Base-by-base conservation (phyloP, 2,888 invertebrate genomes). In the Sphinx pinastri region DNA sequence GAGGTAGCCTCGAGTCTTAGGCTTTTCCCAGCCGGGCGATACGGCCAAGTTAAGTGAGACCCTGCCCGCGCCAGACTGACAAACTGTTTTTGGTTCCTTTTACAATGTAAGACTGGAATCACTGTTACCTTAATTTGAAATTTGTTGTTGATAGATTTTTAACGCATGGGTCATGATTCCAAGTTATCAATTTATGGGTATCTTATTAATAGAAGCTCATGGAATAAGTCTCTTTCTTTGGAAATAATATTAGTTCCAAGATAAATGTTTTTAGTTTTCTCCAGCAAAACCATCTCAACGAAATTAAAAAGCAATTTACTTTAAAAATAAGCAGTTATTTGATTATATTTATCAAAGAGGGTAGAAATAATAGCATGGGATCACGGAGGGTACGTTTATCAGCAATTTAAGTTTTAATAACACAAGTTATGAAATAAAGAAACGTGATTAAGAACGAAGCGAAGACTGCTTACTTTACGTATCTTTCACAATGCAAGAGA, bases 401-500 rank as follows among this genome's bases (percentile, higher is more conserved):
- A 49, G 11, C 58, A 31, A 60, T 47, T 47, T 45, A 16, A 8
- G 19, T 52, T 57, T 67, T 51, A 57, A 54, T 52, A 70, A 67
- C 52, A 52, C 49, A 75, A 75, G 75, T 76, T 78, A 73, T 70
- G 68, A 74, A 75, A 72, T 77, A 80, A 71, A 73, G 68, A 71
- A 71, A 71, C 70, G 73, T 74, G 72, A 73, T 70, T 68, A 73
- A 73, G 71, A 76, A 70, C 69, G 68, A 72, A 76, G 63, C 47
- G 19, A 69, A 69, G 60, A 76, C 71, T 73, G 75, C 73, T 76
- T 75, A 77, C 72, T 75, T 77, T 74, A 77, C 76, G 75, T 77
- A 79, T 78, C 76, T 74, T 77, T 68, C 72, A 82, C 81, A 82
- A 82, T 84, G 81, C 78, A 78, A 75, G 79, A 78, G 80, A 82